Conservation (phyloP, 2,113 vertebrate genomes). For the cattle (Bos taurus) region ARS-UCD2.0 NC_037330.1:99316001-99316500, state of each 20-base stretch:
- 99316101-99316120: no score
- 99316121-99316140: no score
- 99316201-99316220: background rate
- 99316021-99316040: no score
- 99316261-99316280: conserved; percentile 33
- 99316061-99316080: no score
- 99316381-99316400: background rate
- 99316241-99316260: background rate
- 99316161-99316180: no score
- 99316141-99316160: no score
- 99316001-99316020: no score
- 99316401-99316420: background rate
- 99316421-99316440: background rate
- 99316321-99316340: background rate
- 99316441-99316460: background rate
- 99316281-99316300: background rate
- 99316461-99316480: conserved; percentile 52
- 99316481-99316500: conserved; percentile 66
- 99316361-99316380: background rate
- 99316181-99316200: no score
- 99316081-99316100: no score
- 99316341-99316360: conserved; percentile 40
- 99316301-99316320: background rate
- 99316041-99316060: no score
- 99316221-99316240: conserved; percentile 30